Conservation (phyloP, 2,113 vertebrate genomes). For the Pheucticus melanocephalus region DNA sequence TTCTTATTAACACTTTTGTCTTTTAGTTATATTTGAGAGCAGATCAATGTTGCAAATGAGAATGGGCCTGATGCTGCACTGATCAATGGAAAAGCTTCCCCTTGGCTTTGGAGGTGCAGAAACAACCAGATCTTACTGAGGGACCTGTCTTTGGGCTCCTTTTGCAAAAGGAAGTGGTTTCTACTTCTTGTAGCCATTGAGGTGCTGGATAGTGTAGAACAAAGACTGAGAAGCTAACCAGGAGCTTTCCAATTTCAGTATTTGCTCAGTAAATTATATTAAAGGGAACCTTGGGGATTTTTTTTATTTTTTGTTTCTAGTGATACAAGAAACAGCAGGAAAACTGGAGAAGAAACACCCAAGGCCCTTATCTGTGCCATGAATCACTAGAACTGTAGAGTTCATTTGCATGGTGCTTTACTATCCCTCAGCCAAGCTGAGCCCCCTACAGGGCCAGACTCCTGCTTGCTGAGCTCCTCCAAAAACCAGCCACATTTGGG, state of each 20-base stretch:
- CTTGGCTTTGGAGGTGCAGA: not conserved
- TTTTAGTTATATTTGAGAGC: conserved; percentile 68
- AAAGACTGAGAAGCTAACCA: not conserved
- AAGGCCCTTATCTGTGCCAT: not conserved
- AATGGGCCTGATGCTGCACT: conserved; percentile 46
- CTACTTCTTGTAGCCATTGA: not conserved
- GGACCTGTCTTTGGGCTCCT: not conserved
- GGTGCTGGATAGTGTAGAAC: not conserved
- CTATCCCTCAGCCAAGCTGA: not conserved
- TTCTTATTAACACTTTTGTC: conserved; percentile 68
- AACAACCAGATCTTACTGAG: not conserved
- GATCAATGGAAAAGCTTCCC: conserved; percentile 34
- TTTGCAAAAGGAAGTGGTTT: not conserved
- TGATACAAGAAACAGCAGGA: not conserved
- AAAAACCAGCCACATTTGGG: not conserved
- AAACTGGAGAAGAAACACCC: not conserved
- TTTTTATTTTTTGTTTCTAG: not conserved
- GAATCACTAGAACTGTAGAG: not conserved
- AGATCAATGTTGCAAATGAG: conserved; percentile 61
- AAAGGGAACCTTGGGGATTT: not conserved
- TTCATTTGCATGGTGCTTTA: not conserved
- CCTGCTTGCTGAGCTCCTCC: not conserved
- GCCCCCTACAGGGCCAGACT: not conserved
- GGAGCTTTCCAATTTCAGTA: not conserved
- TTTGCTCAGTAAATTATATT: not conserved